Conservation (phyloP, 2,797 vertebrate genomes). For the Fringilla coelebs region DNA sequence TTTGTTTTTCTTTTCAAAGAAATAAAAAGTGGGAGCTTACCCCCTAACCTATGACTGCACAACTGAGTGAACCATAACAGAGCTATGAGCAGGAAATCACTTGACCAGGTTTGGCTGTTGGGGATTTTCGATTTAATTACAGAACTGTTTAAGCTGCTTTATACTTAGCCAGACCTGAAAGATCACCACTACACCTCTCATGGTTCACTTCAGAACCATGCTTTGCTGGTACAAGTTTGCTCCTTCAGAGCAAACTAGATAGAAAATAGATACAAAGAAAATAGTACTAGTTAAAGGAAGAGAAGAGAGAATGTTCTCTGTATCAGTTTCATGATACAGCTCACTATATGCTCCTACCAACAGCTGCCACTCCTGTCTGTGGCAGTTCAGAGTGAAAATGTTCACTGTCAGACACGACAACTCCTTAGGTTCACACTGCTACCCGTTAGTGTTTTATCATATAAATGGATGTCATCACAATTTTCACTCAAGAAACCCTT, state of each 20-base stretch:
- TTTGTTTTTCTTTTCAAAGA: background rate
- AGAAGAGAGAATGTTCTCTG: background rate
- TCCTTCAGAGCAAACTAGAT: background rate
- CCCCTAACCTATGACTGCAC: accelerated
- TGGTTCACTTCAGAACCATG: background rate
- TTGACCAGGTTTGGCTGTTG: background rate
- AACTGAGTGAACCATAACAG: background rate
- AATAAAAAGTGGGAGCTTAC: background rate
- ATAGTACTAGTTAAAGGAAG: background rate
- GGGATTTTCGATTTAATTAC: background rate
- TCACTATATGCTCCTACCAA: background rate
- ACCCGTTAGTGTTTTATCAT: background rate
- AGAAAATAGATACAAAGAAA: background rate
- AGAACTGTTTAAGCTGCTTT: background rate
- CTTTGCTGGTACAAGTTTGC: background rate
- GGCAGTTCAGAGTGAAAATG: background rate
- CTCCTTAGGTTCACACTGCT: background rate
- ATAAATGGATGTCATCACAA: background rate
- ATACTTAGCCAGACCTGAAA: background rate
- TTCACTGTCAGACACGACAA: background rate
- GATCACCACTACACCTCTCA: background rate
- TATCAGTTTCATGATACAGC: background rate
- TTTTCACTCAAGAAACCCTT: background rate
- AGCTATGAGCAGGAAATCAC: background rate
- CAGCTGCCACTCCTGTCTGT: background rate